Percentiles rank a stretch among this genome's conserved stretches.
phyloP scores from a whole-genome alignment of 2,113 vertebrate genomes.

The Mola mola region DNA sequence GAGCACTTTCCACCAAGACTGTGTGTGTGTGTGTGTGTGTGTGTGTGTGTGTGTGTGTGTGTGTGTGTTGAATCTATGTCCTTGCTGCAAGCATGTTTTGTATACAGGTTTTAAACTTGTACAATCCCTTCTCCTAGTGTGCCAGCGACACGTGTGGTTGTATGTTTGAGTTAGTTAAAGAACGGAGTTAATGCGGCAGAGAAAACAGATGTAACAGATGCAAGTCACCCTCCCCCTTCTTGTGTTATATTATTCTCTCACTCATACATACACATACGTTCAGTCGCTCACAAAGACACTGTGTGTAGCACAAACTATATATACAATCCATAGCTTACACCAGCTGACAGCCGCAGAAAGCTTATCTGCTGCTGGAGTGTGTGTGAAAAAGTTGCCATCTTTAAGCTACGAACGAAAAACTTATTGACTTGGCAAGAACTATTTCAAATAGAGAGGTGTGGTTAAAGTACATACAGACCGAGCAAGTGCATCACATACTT shows the following conservation, averaged over 20 bases:
- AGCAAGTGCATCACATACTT: slow-evolving; percentile 2
- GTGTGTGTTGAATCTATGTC: slow-evolving; percentile 10
- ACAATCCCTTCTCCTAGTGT: neutral
- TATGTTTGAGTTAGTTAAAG: neutral
- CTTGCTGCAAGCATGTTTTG: slow-evolving; percentile 21
- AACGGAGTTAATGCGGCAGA: slow-evolving; percentile 7
- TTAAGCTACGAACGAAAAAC: slow-evolving; percentile 65
- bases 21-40: slow-evolving; percentile 1
- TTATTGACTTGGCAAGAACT: slow-evolving; percentile 43
- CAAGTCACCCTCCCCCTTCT: slow-evolving; percentile 2
- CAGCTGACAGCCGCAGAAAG: slow-evolving; percentile 11
- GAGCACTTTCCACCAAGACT: slow-evolving; percentile 18
- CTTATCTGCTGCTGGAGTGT: slow-evolving; percentile 45
- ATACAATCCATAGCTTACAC: neutral
- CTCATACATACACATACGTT: too few relatives aligned
- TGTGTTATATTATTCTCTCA: neutral
- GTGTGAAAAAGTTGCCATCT: slow-evolving; percentile 61
- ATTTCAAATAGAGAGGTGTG: slow-evolving; percentile 44
- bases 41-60: slow-evolving; percentile 1
- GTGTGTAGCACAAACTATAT: slow-evolving; percentile 6
- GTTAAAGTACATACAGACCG: slow-evolving; percentile 37
- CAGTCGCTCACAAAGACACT: too few relatives aligned
- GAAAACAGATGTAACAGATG: slow-evolving; percentile 44
- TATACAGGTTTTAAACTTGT: slow-evolving; percentile 1
- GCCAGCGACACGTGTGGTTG: neutral